Conservation (phyloP, 2,113 vertebrate species). For the Sclerurus mexicanus region DNA sequence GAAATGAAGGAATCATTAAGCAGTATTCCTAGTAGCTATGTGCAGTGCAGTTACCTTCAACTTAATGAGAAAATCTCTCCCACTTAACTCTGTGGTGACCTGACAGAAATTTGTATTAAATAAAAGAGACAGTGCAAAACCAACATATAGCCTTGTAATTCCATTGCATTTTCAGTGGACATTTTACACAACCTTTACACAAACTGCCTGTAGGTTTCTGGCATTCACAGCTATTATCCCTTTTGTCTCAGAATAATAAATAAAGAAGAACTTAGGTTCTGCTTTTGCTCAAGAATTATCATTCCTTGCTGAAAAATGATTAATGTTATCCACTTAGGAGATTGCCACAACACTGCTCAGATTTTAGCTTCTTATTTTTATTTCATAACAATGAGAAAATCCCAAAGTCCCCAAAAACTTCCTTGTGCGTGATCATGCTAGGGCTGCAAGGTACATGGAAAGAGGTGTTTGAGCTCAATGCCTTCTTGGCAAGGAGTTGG, state of each 20-base stretch:
- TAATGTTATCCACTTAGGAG: constrained; percentile 8
- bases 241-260: background rate
- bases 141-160: background rate
- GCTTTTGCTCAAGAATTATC: background rate
- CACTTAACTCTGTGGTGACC: background rate
- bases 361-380: constrained; percentile 1
- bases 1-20: background rate
- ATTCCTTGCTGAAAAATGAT: background rate
- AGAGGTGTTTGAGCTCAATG: accelerated
- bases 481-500: background rate
- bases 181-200: background rate
- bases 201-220: background rate
- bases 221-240: background rate
- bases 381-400: background rate
- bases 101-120: background rate
- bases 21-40: background rate
- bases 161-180: background rate
- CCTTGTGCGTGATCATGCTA: background rate
- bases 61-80: background rate
- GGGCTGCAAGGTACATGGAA: accelerated
- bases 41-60: background rate
- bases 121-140: background rate
- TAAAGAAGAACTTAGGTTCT: background rate
- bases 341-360: background rate
- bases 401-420: background rate